phyloP scores from a whole-genome alignment of 2,797 vertebrate species.

The Crocidura indochinensis region DNA sequence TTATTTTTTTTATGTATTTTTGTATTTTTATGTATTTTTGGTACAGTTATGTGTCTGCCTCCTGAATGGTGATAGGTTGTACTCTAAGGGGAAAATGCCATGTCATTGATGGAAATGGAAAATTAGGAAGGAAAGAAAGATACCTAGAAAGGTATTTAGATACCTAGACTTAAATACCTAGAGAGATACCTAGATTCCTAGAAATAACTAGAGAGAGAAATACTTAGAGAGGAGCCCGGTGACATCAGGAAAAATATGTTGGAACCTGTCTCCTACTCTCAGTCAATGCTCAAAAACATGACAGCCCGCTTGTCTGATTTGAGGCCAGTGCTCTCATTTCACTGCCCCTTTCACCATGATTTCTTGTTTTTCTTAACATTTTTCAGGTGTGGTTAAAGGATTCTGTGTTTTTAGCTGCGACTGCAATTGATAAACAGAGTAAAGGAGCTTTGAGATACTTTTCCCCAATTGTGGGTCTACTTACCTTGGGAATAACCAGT shows the following conservation, averaged over 20 bases:
- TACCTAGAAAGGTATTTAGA: too few relatives aligned
- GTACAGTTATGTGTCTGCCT: slow-evolving; percentile 26
- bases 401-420: too few relatives aligned
- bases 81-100: slow-evolving; percentile 1
- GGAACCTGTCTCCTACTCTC: background rate
- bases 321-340: background rate
- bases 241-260: background rate
- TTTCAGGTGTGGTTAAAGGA: too few relatives aligned
- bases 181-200: too few relatives aligned
- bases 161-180: too few relatives aligned
- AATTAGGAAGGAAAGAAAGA: slow-evolving; percentile 17
- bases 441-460: too few relatives aligned
- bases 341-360: background rate
- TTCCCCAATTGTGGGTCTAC: too few relatives aligned
- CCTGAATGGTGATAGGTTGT: slow-evolving; percentile 52
- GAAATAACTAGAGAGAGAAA: too few relatives aligned
- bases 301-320: background rate
- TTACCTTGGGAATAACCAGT: too few relatives aligned
- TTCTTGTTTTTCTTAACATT: too few relatives aligned
- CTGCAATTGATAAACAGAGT: too few relatives aligned
- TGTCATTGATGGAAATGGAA: slow-evolving; percentile 52
- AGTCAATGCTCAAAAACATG: background rate
- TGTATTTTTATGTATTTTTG: background rate
- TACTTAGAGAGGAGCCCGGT: background rate
- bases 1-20: background rate